Evolutionary conservation across 2,797 vertebrate genomes (phyloP).

Genomic region (Bradypodion ventrale): DNA sequence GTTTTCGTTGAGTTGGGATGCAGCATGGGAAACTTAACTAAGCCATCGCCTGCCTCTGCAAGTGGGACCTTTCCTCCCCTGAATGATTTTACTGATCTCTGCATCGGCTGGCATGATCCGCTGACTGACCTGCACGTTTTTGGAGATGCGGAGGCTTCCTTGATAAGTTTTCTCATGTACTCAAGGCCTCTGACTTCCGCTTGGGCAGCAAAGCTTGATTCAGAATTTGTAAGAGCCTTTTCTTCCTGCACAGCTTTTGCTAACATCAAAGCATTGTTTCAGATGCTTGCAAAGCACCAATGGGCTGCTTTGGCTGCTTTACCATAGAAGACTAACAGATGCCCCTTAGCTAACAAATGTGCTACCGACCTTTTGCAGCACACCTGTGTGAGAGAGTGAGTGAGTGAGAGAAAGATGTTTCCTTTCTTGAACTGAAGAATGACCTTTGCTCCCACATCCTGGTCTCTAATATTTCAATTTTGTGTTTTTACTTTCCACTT

Average conservation of each 20-base stretch:
- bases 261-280: conserved; percentile 23
- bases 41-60: conserved; percentile 81
- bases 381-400: neutral
- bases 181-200: conserved; percentile 50
- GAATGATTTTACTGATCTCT: conserved; percentile 39
- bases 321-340: conserved; percentile 74
- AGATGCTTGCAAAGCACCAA: conserved; percentile 34
- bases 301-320: conserved; percentile 34
- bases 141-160: conserved; percentile 62
- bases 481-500: conserved; percentile 79
- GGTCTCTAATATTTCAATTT: conserved; percentile 74
- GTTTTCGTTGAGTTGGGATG: conserved; percentile 66
- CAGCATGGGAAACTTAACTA: conserved; percentile 66
- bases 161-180: conserved; percentile 56
- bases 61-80: conserved; percentile 72
- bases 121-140: conserved; percentile 76
- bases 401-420: conserved; percentile 23
- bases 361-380: conserved; percentile 56
- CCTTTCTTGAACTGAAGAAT: conserved; percentile 56
- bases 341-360: conserved; percentile 74
- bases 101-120: conserved; percentile 76
- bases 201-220: conserved; percentile 67
- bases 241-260: conserved; percentile 72
- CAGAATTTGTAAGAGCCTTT: conserved; percentile 77
- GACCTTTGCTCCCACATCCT: conserved; percentile 19